Base-by-base conservation (phyloP, 2,113 vertebrate genomes). In the Mastomys natalensis region DNA sequence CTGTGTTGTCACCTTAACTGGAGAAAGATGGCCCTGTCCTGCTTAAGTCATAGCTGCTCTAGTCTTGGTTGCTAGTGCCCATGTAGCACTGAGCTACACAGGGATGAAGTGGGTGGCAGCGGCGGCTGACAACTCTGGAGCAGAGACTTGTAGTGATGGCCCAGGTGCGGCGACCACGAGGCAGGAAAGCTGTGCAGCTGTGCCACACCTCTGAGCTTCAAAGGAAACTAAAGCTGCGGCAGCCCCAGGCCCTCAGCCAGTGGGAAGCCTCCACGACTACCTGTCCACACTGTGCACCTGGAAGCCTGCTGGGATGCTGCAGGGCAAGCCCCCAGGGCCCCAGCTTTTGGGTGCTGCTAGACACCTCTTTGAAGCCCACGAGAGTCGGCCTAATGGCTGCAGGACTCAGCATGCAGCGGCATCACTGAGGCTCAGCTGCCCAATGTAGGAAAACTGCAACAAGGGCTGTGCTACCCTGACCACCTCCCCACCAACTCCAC, bases 61-160 rank as follows among this genome's bases (percentile, higher is more conserved):
- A n/a, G 77, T 21, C 73, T 93, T 70, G 19, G 15, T 45, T 10
- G 29, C 62, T 5, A 26, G 51, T 55, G 5, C 40, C 82, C 45
- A 45, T 21, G 58, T 4, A 43, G 74, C 78, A 22, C 45, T 45
- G 17, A 8, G 82, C 21, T 5, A 37, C 76, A 31, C 70, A 1
- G 16, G 78, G 70, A 43, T 2, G 3, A 1, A 24, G 19, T 5
- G 45, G 74, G 88, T 55, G 58, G 12, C 1, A 8, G 76, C 1
- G 11, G 76, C 0, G 1, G 77, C 7, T 60, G 64, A 43, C 11
- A 16, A 43, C 0, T 0, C 40, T 29, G 53, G 58, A 53, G 51
- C n/a, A 21, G 37, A 26, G 51, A 77, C 66, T 77, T 34, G 24
- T 6, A 72, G 70, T 37, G 40, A 58, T 2, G 48, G 37, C n/a